phyloP scores from a whole-genome alignment of 2,797 vertebrate genomes.

The Scolopax rusticola region DNA sequence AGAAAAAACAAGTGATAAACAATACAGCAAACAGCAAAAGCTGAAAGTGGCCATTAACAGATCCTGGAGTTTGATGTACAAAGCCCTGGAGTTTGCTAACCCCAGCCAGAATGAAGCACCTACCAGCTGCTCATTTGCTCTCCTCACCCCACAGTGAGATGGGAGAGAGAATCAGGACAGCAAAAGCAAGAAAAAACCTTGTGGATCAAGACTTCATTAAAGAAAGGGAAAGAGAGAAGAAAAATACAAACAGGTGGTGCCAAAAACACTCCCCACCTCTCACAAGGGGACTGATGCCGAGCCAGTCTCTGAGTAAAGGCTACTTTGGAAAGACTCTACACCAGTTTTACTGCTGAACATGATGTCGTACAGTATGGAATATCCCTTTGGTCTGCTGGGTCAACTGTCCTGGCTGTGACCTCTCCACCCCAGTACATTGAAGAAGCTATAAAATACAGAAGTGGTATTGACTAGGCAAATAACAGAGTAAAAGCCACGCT shows the following conservation, averaged over 20 bases:
- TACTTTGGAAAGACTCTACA: background rate
- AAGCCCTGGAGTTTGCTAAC: background rate
- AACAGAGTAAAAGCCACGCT: background rate
- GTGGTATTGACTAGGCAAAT: background rate
- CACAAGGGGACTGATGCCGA: background rate
- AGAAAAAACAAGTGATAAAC: background rate
- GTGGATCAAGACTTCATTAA: background rate
- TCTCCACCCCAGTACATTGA: background rate
- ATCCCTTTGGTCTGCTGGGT: background rate
- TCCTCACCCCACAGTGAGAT: background rate
- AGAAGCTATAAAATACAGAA: background rate
- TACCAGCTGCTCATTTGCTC: background rate
- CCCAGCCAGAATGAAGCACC: background rate
- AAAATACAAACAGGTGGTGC: rapidly evolving
- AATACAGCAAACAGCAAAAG: background rate
- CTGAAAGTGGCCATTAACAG: background rate
- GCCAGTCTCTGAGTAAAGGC: background rate
- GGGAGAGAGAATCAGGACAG: background rate
- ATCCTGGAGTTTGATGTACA: background rate
- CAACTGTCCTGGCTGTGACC: background rate
- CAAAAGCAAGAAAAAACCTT: background rate
- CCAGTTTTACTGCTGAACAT: background rate
- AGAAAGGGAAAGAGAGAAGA: background rate
- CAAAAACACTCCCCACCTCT: background rate
- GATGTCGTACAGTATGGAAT: background rate